Base-by-base conservation (phyloP, 2,888 invertebrate genomes). In the Caenorhabditis panamensis region DNA sequence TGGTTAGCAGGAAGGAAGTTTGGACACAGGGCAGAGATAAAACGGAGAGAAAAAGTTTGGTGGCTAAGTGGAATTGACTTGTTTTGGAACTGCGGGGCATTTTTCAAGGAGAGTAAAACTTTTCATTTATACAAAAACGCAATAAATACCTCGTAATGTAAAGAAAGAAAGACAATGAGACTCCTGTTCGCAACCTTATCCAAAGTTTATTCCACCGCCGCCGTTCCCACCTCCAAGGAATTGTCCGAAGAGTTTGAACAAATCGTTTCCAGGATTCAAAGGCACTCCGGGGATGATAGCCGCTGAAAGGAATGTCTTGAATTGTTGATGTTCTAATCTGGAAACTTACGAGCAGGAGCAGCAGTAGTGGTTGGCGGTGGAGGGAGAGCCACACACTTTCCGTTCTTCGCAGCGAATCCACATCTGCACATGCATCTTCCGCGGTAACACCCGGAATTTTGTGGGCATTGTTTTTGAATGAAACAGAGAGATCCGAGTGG, bases 381-480 rank as follows among this genome's bases (percentile, higher is more conserved):
- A 6, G 87, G 87, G 26, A 88, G 73, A 37, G 87, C 82, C 8
- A 85, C 83, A 64, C 90, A 90, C 64, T 89, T 88, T 69, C 85
- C 85, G 24, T 80, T 59, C 49, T 83, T 83, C 68, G 80, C 79
- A 16, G 81, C 78, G 61, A 86, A 89, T 9, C 87, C 88, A 73
- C 90, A 90, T 37, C 83, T 77, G 82, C 90, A 90, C 82, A 87
- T 81, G 71, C 90, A 90, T 16, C 89, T 62, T 16, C 90, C 90
- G 22, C 90, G 79, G 59, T 90, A 90, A 68, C 90, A 90, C 20
- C 90, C 90, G 1, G 90, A 85, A 59, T 89, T 88, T 31, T 83
- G 76, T 0, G 90, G 90, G 59, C 90, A 90, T 56, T 90, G 90
- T 58, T 87, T 87, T 79, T 90, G 90, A 18, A 90, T 89, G 83